A percentile compares a stretch with the other conserved stretches of the same genome.
phyloP scores from a whole-genome alignment of 1,140 invertebrate genomes.

The Olivierus martensii region DNA sequence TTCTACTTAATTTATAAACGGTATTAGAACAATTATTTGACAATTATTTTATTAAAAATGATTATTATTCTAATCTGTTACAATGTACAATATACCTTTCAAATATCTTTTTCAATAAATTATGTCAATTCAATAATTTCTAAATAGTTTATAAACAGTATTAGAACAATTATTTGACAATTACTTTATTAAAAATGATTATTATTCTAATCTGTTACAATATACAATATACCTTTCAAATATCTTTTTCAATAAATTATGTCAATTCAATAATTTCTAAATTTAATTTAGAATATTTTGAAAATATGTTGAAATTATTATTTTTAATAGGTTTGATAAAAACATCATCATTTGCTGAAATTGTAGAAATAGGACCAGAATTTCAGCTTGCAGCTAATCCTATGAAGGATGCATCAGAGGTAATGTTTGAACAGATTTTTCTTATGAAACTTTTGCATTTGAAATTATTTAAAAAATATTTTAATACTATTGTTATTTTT shows the following conservation, averaged over 20 bases:
- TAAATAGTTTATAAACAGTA: background rate
- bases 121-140: background rate
- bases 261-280: background rate
- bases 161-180: background rate
- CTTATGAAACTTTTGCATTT: too few relatives aligned
- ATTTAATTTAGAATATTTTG: background rate
- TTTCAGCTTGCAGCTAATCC: constrained; percentile 43
- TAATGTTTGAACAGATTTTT: constrained; percentile 21
- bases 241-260: too few relatives aligned
- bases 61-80: background rate
- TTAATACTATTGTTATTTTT: too few relatives aligned
- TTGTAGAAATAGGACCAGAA: constrained; percentile 32
- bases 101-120: too few relatives aligned
- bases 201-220: too few relatives aligned
- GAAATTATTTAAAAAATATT: too few relatives aligned
- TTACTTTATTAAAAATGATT: background rate
- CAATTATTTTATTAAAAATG: background rate
- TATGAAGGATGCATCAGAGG: constrained; percentile 42
- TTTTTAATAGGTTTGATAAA: constrained; percentile 1
- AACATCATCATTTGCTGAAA: constrained; percentile 28
- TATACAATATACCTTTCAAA: too few relatives aligned
- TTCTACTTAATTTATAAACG: too few relatives aligned
- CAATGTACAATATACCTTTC: too few relatives aligned
- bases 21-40: constrained; percentile 1
- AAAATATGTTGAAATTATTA: background rate